A percentile compares a stretch with the other conserved stretches of the same genome.
These are phyloP conservation scores for Nyctibius bracteatus DNA, from an alignment of 2,113 vertebrate genomes.

Conservation along the genomic window DNA sequence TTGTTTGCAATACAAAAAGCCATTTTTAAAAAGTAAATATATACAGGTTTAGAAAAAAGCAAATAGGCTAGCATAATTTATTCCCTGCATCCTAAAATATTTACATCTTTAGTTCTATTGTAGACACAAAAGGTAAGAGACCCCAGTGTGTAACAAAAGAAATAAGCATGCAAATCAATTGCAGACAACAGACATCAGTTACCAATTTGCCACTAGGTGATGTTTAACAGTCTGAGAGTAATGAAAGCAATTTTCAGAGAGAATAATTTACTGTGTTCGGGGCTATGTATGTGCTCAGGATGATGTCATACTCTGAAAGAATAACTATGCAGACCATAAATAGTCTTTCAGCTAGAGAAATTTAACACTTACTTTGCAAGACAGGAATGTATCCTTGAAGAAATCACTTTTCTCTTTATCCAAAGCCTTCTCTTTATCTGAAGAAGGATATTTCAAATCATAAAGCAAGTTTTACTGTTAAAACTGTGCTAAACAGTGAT, in stretches of 20 bases:
- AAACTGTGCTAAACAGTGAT: neutral
- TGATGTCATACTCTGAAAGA: constrained; percentile 13
- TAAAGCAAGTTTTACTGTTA: neutral
- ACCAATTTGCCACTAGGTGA: constrained; percentile 22
- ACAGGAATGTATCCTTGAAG: neutral
- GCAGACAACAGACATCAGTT: neutral
- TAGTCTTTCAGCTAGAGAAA: neutral
- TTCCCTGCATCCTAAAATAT: neutral
- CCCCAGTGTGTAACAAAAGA: neutral
- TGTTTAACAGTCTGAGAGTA: constrained; percentile 9
- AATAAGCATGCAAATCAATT: neutral
- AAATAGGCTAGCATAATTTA: neutral
- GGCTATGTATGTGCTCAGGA: neutral
- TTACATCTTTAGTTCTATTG: neutral
- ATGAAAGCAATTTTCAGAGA: constrained; percentile 34
- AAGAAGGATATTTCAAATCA: neutral
- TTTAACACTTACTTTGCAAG: neutral
- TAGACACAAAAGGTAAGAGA: neutral
- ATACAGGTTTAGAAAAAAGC: neutral
- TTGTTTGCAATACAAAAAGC: neutral
- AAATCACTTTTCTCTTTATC: neutral
- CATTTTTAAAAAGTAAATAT: neutral
- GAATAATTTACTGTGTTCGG: constrained; percentile 3
- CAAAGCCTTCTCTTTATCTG: neutral
- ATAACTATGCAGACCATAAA: neutral